Percentiles rank a stretch among this genome's conserved stretches.
These are phyloP conservation scores for Platycheirus rosarum DNA, from an alignment of 2,888 invertebrate species.

Conservation along the genomic window DNA sequence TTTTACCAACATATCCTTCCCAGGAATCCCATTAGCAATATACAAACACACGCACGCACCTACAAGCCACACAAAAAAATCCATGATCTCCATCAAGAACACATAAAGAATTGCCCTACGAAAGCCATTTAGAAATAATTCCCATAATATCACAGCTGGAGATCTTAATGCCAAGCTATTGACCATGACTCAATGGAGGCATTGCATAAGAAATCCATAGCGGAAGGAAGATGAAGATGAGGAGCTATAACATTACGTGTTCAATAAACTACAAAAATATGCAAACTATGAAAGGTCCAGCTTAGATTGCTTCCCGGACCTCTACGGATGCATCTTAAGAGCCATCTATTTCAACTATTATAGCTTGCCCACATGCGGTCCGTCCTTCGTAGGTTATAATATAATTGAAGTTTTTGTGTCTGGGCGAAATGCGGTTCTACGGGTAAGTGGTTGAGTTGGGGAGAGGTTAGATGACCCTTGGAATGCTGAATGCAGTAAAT, in stretches of 20 bases:
- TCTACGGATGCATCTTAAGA: background rate
- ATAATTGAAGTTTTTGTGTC: conserved; percentile 52
- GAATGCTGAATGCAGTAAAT: conserved; percentile 28
- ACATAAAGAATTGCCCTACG: conserved; percentile 17
- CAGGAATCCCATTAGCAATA: no score
- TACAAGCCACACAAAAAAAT: background rate
- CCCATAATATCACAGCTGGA: conserved; percentile 61
- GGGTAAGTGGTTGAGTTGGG: conserved; percentile 33
- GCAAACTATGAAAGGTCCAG: conserved; percentile 58
- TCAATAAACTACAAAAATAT: conserved; percentile 62
- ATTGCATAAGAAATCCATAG: conserved; percentile 40
- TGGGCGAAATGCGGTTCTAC: conserved; percentile 44
- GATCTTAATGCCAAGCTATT: conserved; percentile 56
- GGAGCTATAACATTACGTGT: conserved; percentile 34
- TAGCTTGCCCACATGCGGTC: conserved; percentile 53
- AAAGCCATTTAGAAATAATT: conserved; percentile 51
- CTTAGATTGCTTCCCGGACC: conserved; percentile 51
- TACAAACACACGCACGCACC: conserved; percentile 38
- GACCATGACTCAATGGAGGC: conserved; percentile 52
- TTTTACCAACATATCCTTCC: no score
- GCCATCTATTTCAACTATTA: conserved; percentile 25
- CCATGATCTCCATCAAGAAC: conserved; percentile 8
- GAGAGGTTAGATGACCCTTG: conserved; percentile 40
- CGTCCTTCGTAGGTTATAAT: conserved; percentile 33
- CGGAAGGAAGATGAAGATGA: conserved; percentile 31